These are phyloP conservation scores for Leptopilina myrica DNA, from an alignment of 2,888 invertebrate species.

Conservation along the genomic window DNA sequence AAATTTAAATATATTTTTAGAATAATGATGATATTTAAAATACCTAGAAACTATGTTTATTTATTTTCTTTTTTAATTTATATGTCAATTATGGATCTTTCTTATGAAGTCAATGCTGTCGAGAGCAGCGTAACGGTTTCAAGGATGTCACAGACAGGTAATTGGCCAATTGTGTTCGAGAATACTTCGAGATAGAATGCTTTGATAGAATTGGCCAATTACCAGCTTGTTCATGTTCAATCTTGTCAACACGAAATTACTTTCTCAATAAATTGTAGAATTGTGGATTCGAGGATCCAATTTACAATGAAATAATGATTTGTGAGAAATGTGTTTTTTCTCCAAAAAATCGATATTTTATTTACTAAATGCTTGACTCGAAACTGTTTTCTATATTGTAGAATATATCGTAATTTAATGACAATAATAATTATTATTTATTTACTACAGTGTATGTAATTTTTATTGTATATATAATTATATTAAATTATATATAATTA, in stretches of 20 bases:
- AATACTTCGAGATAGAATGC: slow-evolving; percentile 40
- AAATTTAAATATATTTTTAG: too few relatives aligned
- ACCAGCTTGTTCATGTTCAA: slow-evolving; percentile 36
- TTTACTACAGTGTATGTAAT: too few relatives aligned
- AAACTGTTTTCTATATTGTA: too few relatives aligned
- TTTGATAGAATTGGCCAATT: slow-evolving; percentile 36
- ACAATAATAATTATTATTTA: too few relatives aligned
- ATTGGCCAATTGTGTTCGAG: slow-evolving; percentile 40
- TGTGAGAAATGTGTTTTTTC: background rate
- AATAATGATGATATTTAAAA: too few relatives aligned
- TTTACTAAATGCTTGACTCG: background rate
- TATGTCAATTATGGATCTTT: slow-evolving; percentile 33
- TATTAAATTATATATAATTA: too few relatives aligned
- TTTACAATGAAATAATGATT: background rate
- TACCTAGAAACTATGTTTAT: too few relatives aligned
- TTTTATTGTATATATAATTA: too few relatives aligned
- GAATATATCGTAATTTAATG: too few relatives aligned
- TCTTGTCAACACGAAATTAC: slow-evolving; percentile 39
- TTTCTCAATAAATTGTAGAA: slow-evolving; percentile 39
- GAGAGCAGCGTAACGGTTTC: slow-evolving; percentile 38
- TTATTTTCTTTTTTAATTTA: background rate
- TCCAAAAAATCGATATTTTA: background rate
- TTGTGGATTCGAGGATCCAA: slow-evolving; percentile 15
- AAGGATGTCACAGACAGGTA: slow-evolving; percentile 38
- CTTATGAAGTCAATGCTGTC: slow-evolving; percentile 23